These are phyloP conservation scores for Cladopsammia gracilis DNA, from an alignment of 64 coral and sea anemone species.

Conservation along the genomic window DNA sequence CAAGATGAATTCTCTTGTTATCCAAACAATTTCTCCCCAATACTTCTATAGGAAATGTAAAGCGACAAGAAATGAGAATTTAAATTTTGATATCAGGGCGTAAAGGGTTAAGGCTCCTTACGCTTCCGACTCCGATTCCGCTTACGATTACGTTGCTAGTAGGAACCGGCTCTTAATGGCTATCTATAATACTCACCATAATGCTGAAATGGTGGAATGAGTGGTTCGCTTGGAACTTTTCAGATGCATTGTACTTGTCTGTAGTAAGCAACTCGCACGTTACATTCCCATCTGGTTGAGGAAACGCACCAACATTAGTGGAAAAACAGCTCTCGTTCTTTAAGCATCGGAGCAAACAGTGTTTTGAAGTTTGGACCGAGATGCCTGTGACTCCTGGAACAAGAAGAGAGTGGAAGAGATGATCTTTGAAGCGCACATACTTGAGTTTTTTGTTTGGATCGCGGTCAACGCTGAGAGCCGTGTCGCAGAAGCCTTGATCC, in stretches of 20 bases:
- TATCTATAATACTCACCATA: neutral
- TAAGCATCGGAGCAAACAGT: conserved; percentile 5
- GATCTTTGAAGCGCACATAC: neutral
- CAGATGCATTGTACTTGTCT: conserved; percentile 33
- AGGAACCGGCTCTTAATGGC: too few relatives aligned
- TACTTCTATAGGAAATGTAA: too few relatives aligned
- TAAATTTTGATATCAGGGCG: too few relatives aligned
- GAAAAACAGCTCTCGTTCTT: conserved; percentile 29
- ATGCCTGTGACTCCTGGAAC: neutral
- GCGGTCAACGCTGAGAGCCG: neutral
- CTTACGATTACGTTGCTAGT: too few relatives aligned
- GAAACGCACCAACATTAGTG: neutral
- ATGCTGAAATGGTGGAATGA: conserved; percentile 45
- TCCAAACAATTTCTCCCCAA: too few relatives aligned
- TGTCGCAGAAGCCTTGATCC: neutral
- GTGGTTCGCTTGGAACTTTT: neutral
- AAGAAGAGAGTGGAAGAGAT: neutral
- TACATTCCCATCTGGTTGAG: neutral
- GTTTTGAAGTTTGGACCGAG: neutral
- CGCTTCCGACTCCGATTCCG: too few relatives aligned
- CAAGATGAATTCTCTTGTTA: too few relatives aligned
- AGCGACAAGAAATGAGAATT: too few relatives aligned
- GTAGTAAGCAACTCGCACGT: conserved; percentile 8
- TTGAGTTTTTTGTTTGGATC: neutral
- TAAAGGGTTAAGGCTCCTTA: too few relatives aligned